These are phyloP conservation scores for Axea sp. DNA, from an alignment of 2,888 invertebrate genomes.

Conservation along the genomic window DNA sequence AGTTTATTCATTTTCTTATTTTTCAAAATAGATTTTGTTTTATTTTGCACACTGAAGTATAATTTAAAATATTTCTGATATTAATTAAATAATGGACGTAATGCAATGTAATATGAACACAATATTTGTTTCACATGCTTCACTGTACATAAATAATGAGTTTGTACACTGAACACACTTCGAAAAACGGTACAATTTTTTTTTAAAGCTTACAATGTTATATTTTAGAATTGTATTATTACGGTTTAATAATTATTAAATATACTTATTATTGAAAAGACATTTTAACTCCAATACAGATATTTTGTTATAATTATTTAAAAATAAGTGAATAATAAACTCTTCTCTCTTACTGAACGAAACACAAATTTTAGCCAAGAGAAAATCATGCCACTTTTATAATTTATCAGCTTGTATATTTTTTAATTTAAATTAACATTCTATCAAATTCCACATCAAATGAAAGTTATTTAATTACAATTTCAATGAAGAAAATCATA, in stretches of 20 bases:
- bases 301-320: no score
- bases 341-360: no score
- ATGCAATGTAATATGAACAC: not conserved
- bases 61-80: not conserved
- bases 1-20: no score
- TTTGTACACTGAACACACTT: conserved; percentile 1
- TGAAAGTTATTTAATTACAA: not conserved
- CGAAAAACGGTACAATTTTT: no score
- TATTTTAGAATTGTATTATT: not conserved
- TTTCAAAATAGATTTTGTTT: not conserved
- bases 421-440: not conserved
- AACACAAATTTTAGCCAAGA: no score
- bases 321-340: no score
- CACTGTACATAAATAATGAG: not conserved
- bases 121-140: not conserved
- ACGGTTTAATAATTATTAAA: not conserved
- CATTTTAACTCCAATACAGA: no score
- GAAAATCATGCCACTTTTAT: no score
- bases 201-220: no score
- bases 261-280: no score
- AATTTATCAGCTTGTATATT: no score
- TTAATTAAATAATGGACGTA: no score
- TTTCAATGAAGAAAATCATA: not conserved
- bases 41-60: not conserved
- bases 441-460: conserved; percentile 4